Evolutionary conservation across 2,888 invertebrate genomes (phyloP).

Genomic region (Dioctria linearis): DNA sequence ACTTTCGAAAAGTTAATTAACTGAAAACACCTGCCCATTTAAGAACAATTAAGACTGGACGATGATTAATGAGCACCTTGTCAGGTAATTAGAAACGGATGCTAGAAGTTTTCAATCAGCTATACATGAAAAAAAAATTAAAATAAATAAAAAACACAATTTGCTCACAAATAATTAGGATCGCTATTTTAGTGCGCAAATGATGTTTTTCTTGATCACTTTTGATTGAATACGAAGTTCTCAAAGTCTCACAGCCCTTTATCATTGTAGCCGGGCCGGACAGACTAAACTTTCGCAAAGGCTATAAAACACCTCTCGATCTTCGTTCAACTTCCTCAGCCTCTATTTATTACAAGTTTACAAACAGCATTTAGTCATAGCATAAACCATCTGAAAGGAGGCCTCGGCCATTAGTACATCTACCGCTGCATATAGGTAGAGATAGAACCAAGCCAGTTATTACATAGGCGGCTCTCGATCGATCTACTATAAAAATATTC

Average conservation of each 20-base stretch:
- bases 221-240: too few species aligned
- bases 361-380: not conserved
- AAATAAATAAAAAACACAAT: not conserved
- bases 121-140: not conserved
- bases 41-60: constrained; percentile 14
- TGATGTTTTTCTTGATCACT: too few species aligned
- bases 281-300: not conserved
- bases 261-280: too few species aligned
- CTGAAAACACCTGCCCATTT: constrained; percentile 15
- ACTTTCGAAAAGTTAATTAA: not conserved
- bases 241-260: too few species aligned
- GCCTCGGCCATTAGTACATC: not conserved
- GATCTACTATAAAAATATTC: constrained; percentile 20
- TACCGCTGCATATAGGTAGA: not conserved
- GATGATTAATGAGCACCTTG: constrained; percentile 30
- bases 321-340: too few species aligned
- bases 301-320: not conserved
- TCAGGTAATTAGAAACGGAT: constrained; percentile 31
- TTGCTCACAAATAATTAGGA: too few species aligned
- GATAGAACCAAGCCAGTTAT: constrained; percentile 15
- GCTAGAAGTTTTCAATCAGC: constrained; percentile 34
- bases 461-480: constrained; percentile 24
- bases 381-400: not conserved
- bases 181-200: too few species aligned
- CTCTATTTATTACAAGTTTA: too few species aligned